A percentile compares a stretch with the other conserved stretches of the same genome.
phyloP scores from a whole-genome alignment of 2,113 vertebrate species.

The Dipodomys ordii region DNA sequence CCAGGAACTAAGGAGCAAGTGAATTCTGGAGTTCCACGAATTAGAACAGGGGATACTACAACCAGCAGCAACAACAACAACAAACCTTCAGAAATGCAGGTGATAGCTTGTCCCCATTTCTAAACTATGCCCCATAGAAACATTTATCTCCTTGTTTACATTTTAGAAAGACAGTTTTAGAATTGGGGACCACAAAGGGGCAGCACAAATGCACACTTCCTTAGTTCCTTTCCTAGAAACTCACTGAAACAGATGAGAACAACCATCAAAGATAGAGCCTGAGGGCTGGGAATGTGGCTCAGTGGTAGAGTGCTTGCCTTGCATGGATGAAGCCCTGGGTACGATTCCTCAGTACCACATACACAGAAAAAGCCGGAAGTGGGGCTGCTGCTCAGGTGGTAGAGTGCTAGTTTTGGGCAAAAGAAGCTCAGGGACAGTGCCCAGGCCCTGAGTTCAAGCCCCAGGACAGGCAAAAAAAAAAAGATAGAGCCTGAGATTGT shows the following conservation, averaged over 20 bases:
- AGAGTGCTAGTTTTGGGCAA: too few relatives aligned
- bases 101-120: too few relatives aligned
- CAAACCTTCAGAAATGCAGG: too few relatives aligned
- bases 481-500: background rate
- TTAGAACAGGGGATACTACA: background rate
- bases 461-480: too few relatives aligned
- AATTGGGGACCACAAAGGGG: background rate
- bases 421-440: too few relatives aligned
- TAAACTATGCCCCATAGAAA: background rate
- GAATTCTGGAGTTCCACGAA: background rate
- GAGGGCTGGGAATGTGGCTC: background rate
- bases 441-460: too few relatives aligned
- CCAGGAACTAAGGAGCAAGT: background rate
- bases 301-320: too few relatives aligned
- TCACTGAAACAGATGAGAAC: constrained; percentile 6
- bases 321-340: too few relatives aligned
- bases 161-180: constrained; percentile 27
- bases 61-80: background rate
- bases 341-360: too few relatives aligned
- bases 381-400: too few relatives aligned
- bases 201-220: constrained; percentile 17
- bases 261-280: background rate
- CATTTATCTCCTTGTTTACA: background rate
- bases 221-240: background rate
- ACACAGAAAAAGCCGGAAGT: too few relatives aligned